These are phyloP conservation scores for Pterostichus madidus DNA, from an alignment of 2,888 invertebrate species.

Conservation along the genomic window DNA sequence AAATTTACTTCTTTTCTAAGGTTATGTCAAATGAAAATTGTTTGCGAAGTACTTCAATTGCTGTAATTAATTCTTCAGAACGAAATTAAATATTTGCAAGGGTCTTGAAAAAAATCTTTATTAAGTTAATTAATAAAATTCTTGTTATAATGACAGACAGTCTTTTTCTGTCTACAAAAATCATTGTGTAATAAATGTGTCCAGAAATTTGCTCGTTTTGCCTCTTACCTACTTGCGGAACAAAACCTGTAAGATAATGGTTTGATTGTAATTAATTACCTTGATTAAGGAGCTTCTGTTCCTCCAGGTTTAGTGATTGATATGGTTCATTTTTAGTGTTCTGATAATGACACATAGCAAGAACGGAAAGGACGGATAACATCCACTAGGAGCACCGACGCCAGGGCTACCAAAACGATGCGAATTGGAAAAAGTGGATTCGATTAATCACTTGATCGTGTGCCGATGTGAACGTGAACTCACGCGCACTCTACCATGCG, in stretches of 20 bases:
- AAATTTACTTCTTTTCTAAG: background rate
- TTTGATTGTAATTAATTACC: constrained; percentile 62
- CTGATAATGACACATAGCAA: constrained; percentile 59
- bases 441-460: constrained; percentile 54
- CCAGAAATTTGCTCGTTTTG: constrained; percentile 26
- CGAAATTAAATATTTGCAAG: constrained; percentile 29
- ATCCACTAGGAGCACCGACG: background rate
- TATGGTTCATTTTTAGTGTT: constrained; percentile 62
- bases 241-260: constrained; percentile 54
- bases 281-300: constrained; percentile 55
- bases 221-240: constrained; percentile 1
- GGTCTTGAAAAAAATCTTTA: constrained; percentile 21
- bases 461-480: constrained; percentile 1
- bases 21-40: constrained; percentile 1
- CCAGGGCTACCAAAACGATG: constrained; percentile 38
- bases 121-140: constrained; percentile 40
- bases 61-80: constrained; percentile 30
- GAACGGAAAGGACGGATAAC: constrained; percentile 28
- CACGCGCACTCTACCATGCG: constrained; percentile 6
- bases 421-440: constrained; percentile 61
- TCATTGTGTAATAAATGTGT: constrained; percentile 46
- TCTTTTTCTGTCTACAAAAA: constrained; percentile 10
- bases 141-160: constrained; percentile 26
- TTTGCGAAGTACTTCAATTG: background rate
- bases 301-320: constrained; percentile 58